Evolutionary conservation across 2,888 invertebrate species (phyloP).

Genomic region (Andrena hattorfiana): DNA sequence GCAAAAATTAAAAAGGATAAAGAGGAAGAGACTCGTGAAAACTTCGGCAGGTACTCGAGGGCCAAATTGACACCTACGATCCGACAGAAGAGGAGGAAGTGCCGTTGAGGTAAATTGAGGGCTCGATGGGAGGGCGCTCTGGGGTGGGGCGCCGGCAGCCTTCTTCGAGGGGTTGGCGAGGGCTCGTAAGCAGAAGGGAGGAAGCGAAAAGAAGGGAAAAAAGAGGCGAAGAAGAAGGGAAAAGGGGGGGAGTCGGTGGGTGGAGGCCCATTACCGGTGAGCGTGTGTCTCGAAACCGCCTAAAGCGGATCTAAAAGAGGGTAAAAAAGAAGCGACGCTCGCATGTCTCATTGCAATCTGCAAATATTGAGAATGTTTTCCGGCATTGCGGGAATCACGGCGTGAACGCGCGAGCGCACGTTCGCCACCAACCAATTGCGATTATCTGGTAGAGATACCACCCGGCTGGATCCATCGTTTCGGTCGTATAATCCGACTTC

Average conservation of each 20-base stretch:
- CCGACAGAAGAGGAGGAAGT: slow-evolving; percentile 65
- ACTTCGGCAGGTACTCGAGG: slow-evolving; percentile 65
- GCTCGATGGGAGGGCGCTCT: slow-evolving; percentile 69
- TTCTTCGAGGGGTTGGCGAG: slow-evolving; percentile 70
- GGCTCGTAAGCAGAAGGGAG: slow-evolving; percentile 64
- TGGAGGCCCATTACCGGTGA: slow-evolving; percentile 73
- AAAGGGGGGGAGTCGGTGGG: slow-evolving; percentile 24
- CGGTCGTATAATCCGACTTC: slow-evolving; percentile 57
- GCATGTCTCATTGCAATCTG: slow-evolving; percentile 79
- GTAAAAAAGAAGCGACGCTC: slow-evolving; percentile 68
- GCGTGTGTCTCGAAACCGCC: slow-evolving; percentile 76
- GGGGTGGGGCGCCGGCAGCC: slow-evolving; percentile 55
- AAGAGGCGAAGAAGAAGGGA: slow-evolving; percentile 7
- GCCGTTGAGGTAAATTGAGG: slow-evolving; percentile 76
- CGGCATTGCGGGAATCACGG: slow-evolving; percentile 73
- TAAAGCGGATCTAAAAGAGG: slow-evolving; percentile 66
- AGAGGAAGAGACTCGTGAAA: slow-evolving; percentile 60
- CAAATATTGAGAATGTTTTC: slow-evolving; percentile 77
- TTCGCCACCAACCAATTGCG: slow-evolving; percentile 79
- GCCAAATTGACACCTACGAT: slow-evolving; percentile 80
- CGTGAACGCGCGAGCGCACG: slow-evolving; percentile 19
- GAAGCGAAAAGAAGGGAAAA: slow-evolving; percentile 16
- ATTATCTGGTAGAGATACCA: slow-evolving; percentile 80
- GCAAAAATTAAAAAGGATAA: slow-evolving; percentile 63
- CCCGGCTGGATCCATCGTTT: slow-evolving; percentile 64